Percentiles rank a stretch among this genome's conserved stretches.
Evolutionary conservation across 1,140 invertebrate species (phyloP).

Genomic region (Bombus haemorrhoidalis): DNA sequence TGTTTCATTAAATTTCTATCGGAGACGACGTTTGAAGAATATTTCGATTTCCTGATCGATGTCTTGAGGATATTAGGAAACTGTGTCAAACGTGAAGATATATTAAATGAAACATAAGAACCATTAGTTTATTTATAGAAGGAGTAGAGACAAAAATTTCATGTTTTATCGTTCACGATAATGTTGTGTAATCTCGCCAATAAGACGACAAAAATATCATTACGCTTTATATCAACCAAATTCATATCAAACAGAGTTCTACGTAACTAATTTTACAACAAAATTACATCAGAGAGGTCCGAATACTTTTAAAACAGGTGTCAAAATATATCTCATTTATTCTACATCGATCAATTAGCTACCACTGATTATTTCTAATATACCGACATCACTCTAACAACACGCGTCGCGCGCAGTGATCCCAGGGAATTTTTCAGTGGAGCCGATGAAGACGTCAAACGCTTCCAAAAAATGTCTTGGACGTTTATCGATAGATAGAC

Average conservation of each 20-base stretch:
- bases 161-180: no score
- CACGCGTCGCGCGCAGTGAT: no score
- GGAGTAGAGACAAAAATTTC: no score
- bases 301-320: not conserved
- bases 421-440: not conserved
- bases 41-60: not conserved
- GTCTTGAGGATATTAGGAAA: not conserved
- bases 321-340: not conserved
- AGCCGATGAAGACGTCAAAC: conserved; percentile 59
- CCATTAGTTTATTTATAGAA: not conserved
- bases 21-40: not conserved
- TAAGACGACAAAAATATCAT: no score
- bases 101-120: not conserved
- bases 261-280: no score
- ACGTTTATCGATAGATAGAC: conserved; percentile 68
- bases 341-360: not conserved
- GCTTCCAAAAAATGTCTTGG: conserved; percentile 25
- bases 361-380: not conserved
- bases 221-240: no score
- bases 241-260: no score
- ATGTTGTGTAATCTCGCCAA: no score
- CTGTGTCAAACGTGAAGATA: not conserved
- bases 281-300: not conserved
- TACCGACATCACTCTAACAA: not conserved
- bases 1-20: not conserved